phyloP scores from a whole-genome alignment of 30 jellyfish, hydroid and myxozoan genomes.

The Turritopsis dohrnii region DNA sequence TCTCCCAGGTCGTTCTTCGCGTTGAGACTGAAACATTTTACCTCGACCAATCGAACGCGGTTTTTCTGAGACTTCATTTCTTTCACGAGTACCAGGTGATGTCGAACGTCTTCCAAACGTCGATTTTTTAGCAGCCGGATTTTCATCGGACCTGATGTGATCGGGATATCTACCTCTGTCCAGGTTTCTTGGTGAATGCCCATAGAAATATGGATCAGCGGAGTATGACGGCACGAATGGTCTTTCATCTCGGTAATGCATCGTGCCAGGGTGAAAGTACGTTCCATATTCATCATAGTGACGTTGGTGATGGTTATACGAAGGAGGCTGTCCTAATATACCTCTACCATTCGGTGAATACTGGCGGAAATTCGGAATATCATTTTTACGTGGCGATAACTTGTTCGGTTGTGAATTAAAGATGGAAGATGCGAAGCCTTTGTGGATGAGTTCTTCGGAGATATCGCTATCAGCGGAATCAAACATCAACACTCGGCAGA shows the following conservation, averaged over 20 bases:
- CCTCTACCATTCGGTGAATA: neutral
- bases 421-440: neutral
- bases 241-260: neutral
- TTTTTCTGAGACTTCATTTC: neutral
- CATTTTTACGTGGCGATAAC: neutral
- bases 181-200: neutral
- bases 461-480: neutral
- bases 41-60: neutral
- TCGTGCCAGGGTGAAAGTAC: neutral
- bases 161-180: neutral
- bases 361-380: neutral
- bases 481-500: neutral
- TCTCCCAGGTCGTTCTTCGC: neutral
- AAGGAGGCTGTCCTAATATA: too few species aligned
- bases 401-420: neutral
- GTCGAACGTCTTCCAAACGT: too few species aligned
- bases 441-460: constrained; percentile 1
- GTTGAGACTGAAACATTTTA: neutral
- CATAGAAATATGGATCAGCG: neutral
- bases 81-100: neutral
- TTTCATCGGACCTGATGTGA: neutral
- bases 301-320: too few species aligned
- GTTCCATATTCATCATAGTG: neutral
- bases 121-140: neutral
- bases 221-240: neutral